Conservation (phyloP, 1,140 invertebrate species). For the Microplitis mediator region DNA sequence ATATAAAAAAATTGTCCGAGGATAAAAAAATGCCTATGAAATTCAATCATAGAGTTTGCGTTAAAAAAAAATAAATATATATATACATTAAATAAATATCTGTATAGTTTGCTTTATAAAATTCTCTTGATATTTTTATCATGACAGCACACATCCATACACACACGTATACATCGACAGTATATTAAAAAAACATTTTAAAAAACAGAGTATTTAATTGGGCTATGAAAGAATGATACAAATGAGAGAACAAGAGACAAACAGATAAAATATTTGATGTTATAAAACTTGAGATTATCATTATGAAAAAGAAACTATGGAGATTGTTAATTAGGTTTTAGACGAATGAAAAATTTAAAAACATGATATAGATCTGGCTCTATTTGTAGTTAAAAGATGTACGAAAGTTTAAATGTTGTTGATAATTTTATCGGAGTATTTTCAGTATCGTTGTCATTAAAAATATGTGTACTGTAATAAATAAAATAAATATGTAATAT, state of each 20-base stretch:
- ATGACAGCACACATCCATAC: conserved; percentile 24
- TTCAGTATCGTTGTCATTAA: not conserved
- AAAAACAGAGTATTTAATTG: conserved; percentile 12
- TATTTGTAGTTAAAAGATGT: conserved; percentile 54
- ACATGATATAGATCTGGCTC: conserved; percentile 44
- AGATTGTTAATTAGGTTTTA: conserved; percentile 55
- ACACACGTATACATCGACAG: conserved; percentile 24
- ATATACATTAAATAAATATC: not conserved
- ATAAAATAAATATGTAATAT: not conserved
- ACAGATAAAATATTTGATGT: conserved; percentile 35
- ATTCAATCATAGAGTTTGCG: conserved; percentile 13
- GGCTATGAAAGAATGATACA: not conserved
- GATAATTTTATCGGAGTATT: conserved; percentile 27
- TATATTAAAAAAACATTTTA: conserved; percentile 29
- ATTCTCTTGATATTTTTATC: not conserved
- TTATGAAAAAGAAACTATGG: conserved; percentile 8
- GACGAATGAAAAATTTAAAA: conserved; percentile 32
- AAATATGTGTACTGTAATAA: not conserved
- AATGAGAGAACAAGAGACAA: conserved; percentile 14
- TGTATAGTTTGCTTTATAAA: no score
- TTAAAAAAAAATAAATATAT: not conserved
- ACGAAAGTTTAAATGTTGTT: conserved; percentile 47
- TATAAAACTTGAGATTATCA: conserved; percentile 24
- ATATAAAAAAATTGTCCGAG: not conserved
- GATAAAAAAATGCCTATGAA: not conserved